These are phyloP conservation scores for Frankliniella fusca DNA, from an alignment of 2,888 invertebrate genomes.

Conservation along the genomic window DNA sequence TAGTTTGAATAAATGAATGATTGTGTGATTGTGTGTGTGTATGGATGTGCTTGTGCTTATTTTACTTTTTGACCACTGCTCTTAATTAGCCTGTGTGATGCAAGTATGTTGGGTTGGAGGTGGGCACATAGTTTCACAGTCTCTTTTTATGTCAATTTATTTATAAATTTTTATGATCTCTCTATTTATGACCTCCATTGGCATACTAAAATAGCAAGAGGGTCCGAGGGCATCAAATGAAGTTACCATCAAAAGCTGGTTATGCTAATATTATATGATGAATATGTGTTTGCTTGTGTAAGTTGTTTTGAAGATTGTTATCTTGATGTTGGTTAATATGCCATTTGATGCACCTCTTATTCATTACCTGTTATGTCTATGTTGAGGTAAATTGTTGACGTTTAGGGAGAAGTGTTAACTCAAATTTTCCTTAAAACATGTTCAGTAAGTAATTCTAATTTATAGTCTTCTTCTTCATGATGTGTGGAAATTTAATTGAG, in stretches of 20 bases:
- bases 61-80: neutral
- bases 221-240: conserved; percentile 2
- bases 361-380: neutral
- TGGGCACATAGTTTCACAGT: neutral
- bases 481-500: neutral
- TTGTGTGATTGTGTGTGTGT: neutral
- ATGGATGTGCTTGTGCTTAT: neutral
- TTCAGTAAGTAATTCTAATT: neutral
- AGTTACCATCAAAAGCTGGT: neutral
- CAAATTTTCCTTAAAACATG: neutral
- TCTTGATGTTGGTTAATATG: neutral
- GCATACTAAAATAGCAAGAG: neutral
- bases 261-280: neutral
- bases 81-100: neutral
- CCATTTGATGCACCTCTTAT: neutral
- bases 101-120: conserved; percentile 20
- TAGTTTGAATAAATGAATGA: neutral
- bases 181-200: neutral
- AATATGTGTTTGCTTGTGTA: neutral
- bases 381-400: neutral
- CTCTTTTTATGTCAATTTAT: neutral
- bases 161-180: neutral
- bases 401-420: neutral
- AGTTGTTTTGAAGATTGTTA: neutral
- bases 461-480: neutral